A percentile compares a stretch with the other conserved stretches of the same genome.
Conservation (phyloP, 2,888 invertebrate genomes). For the Zaprionus bogoriensis region DNA sequence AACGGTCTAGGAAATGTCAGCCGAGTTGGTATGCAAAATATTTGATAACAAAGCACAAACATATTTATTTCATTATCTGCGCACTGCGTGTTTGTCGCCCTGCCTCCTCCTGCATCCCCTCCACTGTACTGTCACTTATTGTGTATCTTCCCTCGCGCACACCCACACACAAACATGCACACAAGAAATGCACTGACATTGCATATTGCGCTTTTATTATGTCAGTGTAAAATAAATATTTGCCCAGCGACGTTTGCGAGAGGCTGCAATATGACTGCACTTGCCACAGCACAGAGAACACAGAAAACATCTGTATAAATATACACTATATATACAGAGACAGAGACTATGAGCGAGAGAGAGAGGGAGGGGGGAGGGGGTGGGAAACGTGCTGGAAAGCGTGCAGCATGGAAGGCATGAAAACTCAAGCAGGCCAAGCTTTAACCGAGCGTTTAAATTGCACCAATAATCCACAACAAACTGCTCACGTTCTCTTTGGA, state of each 20-base stretch:
- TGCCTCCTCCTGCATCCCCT: neutral
- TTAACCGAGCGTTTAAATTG: neutral
- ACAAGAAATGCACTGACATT: conserved; percentile 9
- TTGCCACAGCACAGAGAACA: neutral
- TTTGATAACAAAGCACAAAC: conserved; percentile 32
- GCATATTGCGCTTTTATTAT: conserved; percentile 36
- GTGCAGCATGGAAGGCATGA: too few relatives aligned
- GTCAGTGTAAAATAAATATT: conserved; percentile 27
- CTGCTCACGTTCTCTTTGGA: neutral
- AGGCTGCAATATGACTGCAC: conserved; percentile 1
- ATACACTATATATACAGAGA: neutral
- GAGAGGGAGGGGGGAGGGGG: neutral
- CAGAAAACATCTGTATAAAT: neutral
- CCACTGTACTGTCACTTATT: neutral
- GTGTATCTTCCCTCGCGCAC: neutral
- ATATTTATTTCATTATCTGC: conserved; percentile 24
- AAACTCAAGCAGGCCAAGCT: neutral
- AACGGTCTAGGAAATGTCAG: neutral
- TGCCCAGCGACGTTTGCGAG: conserved; percentile 2
- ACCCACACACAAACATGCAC: conserved; percentile 7
- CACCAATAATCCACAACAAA: neutral
- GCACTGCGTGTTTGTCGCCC: neutral
- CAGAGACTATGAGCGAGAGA: neutral
- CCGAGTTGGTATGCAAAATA: conserved; percentile 20
- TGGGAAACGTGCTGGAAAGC: neutral